phyloP scores from a whole-genome alignment of 2,888 invertebrate genomes.

The Dioctria rufipes region DNA sequence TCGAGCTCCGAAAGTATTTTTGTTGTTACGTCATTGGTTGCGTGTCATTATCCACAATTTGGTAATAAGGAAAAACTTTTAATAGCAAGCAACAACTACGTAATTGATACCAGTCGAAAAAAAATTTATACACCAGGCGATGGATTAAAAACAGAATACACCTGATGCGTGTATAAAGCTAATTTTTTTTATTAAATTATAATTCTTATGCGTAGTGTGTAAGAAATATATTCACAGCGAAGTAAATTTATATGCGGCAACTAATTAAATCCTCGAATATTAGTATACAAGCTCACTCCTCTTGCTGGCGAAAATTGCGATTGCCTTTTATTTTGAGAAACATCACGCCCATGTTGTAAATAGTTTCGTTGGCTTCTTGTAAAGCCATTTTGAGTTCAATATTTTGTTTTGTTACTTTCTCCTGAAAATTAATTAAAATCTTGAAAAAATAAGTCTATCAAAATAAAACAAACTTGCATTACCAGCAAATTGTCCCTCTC shows the following conservation, averaged over 20 bases:
- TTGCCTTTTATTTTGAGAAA: constrained; percentile 30
- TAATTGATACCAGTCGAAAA: background rate
- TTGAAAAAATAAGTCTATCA: too few relatives aligned
- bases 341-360: constrained; percentile 49
- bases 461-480: background rate
- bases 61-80: constrained; percentile 31
- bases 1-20: background rate
- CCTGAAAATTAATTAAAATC: constrained; percentile 16
- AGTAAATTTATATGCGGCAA: constrained; percentile 4
- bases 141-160: background rate
- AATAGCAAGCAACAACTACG: constrained; percentile 13
- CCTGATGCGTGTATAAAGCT: constrained; percentile 29
- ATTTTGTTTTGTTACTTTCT: constrained; percentile 37
- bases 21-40: constrained; percentile 28
- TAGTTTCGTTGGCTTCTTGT: constrained; percentile 40
- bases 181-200: constrained; percentile 48
- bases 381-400: constrained; percentile 39
- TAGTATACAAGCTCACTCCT: background rate
- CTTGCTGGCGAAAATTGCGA: background rate
- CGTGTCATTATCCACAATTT: constrained; percentile 16
- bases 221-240: constrained; percentile 37
- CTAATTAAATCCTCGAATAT: background rate
- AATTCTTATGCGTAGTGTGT: constrained; percentile 23
- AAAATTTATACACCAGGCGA: background rate
- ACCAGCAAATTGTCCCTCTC: constrained; percentile 20